phyloP scores from a whole-genome alignment of 37 sponge, comb jelly and placozoan species.

The Aplysina aerophoba region DNA sequence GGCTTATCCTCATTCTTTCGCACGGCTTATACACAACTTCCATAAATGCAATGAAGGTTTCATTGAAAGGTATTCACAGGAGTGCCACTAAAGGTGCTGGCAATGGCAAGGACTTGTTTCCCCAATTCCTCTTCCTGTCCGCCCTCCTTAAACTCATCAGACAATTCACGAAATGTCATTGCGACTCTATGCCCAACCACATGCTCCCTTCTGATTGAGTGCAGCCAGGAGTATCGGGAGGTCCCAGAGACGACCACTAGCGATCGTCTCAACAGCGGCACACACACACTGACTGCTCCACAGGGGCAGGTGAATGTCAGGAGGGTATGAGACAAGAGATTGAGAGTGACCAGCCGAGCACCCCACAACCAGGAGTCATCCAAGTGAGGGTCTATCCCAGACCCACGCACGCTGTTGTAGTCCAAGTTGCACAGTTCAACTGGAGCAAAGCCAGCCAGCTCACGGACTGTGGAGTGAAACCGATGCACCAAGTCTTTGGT shows the following conservation, averaged over 20 bases:
- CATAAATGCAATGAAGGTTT: no score
- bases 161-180: slow-evolving; percentile 89
- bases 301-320: slow-evolving; percentile 74
- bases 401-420: slow-evolving; percentile 80
- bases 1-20: no score
- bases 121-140: slow-evolving; percentile 64
- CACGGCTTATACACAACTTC: no score
- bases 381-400: slow-evolving; percentile 90
- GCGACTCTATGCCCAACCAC: slow-evolving; percentile 74
- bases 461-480: slow-evolving; percentile 33
- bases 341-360: slow-evolving; percentile 87
- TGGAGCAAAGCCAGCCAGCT: slow-evolving; percentile 65
- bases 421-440: slow-evolving; percentile 96
- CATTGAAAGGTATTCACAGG: slow-evolving; percentile 21
- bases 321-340: slow-evolving; percentile 78
- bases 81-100: slow-evolving; percentile 47
- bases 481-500: slow-evolving; percentile 55
- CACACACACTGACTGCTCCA: slow-evolving; percentile 37
- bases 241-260: slow-evolving; percentile 78
- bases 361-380: slow-evolving; percentile 99
- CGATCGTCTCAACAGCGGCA: slow-evolving; percentile 79
- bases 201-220: slow-evolving; percentile 81
- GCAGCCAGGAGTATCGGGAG: slow-evolving; percentile 86
- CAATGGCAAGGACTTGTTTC: slow-evolving; percentile 48
- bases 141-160: slow-evolving; percentile 60